Conservation (phyloP, 1,140 invertebrate species). For the Bombus sylvicola region DNA sequence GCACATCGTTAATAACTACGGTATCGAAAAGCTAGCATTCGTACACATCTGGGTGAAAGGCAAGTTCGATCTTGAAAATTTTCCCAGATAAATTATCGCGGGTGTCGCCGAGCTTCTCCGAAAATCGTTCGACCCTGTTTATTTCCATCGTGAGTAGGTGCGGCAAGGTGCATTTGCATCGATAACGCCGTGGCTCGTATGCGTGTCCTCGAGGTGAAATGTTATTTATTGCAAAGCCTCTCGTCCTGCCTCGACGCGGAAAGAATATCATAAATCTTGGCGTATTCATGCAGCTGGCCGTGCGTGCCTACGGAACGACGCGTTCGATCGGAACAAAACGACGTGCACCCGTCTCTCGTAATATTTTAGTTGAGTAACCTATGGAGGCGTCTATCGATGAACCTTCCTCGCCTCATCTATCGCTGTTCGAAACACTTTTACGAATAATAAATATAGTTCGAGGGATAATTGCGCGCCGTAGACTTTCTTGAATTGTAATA, state of each 20-base stretch:
- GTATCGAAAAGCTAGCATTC: not conserved
- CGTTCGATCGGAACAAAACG: conserved; percentile 18
- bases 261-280: conserved; percentile 67
- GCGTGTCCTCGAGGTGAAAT: conserved; percentile 63
- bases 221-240: conserved; percentile 63
- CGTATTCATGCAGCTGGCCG: conserved; percentile 16
- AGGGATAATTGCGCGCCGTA: not conserved
- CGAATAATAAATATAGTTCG: not conserved
- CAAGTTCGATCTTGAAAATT: not conserved
- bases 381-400: not conserved
- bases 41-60: not conserved
- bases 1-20: not conserved
- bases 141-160: conserved; percentile 52
- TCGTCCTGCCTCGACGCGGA: conserved; percentile 42
- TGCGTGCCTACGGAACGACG: not conserved
- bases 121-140: conserved; percentile 55
- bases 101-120: not conserved
- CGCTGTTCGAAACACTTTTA: not conserved
- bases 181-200: conserved; percentile 52
- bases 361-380: conserved; percentile 18
- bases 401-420: not conserved
- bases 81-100: conserved; percentile 15
- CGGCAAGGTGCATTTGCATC: conserved; percentile 67
- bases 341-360: not conserved
- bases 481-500: too few relatives aligned